Evolutionary conservation across 2,113 vertebrate genomes (phyloP).

Genomic region (Fulica atra): DNA sequence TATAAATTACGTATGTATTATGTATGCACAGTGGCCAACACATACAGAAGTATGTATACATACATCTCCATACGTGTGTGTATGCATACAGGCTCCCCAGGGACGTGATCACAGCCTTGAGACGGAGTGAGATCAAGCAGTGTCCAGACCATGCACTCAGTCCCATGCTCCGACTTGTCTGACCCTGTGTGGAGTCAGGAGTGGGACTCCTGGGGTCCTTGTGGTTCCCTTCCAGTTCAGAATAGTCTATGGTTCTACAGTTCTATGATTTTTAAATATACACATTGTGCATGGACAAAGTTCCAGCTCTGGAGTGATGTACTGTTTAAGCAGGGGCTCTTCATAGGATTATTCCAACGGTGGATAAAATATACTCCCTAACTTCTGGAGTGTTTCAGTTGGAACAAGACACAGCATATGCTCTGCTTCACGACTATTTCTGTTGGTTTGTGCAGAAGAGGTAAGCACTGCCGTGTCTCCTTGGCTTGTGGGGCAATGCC

Average conservation of each 20-base stretch:
- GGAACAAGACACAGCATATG: neutral
- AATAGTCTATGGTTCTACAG: too few relatives aligned
- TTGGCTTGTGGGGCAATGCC: neutral
- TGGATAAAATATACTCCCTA: neutral
- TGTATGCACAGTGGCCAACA: neutral
- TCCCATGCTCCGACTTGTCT: too few relatives aligned
- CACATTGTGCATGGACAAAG: neutral
- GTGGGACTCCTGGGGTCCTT: too few relatives aligned
- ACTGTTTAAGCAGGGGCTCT: neutral
- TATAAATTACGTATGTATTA: neutral
- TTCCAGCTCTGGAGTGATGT: neutral
- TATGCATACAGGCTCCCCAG: neutral
- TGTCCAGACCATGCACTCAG: too few relatives aligned
- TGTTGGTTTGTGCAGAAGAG: neutral
- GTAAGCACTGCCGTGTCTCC: neutral
- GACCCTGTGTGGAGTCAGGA: too few relatives aligned
- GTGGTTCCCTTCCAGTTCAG: too few relatives aligned
- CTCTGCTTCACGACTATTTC: neutral
- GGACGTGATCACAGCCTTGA: too few relatives aligned
- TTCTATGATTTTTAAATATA: neutral
- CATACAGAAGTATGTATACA: neutral
- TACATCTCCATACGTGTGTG: neutral
- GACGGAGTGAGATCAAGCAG: too few relatives aligned
- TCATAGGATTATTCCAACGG: fast-evolving
- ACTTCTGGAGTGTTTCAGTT: neutral